Base-by-base conservation (phyloP, 2,888 invertebrate species). In the Callyntrura sp. region DNA sequence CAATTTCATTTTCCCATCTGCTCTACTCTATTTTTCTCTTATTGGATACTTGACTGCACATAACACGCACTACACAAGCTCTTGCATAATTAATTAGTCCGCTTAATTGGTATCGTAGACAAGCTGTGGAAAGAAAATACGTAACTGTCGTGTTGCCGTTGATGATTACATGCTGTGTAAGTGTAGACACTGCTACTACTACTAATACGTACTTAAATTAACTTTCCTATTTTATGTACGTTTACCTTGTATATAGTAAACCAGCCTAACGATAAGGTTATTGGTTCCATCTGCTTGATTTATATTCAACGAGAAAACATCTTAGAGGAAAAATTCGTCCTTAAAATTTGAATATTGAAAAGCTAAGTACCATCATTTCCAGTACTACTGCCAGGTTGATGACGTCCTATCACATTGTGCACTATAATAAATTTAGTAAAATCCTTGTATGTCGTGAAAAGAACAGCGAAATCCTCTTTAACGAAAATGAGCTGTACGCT, bases 71-170 rank as follows among this genome's bases (percentile, higher is more conserved):
- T 76, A 20, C 14, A 76, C 9, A 48, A n/a, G n/a, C 23, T 45
- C 51, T 91, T 91, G 90, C 90, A 92, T 92, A 91, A 92, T 92
- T 92, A 92, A 92, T 92, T 92, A 91, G 88, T 82, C 84, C 9
- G 73, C 76, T 84, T 92, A 92, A 92, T 91, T 92, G 92, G 91
- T 86, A 89, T 85, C 88, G 83, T 84, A 79, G 35, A 17, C 57
- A 68, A 68, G 35, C 68, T 68, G 4, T 68, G 28, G 14, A 35
- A 3, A 9, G 35, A 12, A 35, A n/a, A n/a, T 62, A n/a, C 9
- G 57, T 14, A 57, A n/a, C n/a, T n/a, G n/a, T 62, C 23, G 6
- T 23, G 2, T 23, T 62, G 62, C 25, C 11, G 23, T 62, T 62
- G 62, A 62, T 62, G 62, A 62, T 25, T 62, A 25, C 14, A 25